Evolutionary conservation across 1,140 invertebrate species (phyloP), one percentile per base, ranked within the genome.

Genomic region (Anastrepha ludens): DNA sequence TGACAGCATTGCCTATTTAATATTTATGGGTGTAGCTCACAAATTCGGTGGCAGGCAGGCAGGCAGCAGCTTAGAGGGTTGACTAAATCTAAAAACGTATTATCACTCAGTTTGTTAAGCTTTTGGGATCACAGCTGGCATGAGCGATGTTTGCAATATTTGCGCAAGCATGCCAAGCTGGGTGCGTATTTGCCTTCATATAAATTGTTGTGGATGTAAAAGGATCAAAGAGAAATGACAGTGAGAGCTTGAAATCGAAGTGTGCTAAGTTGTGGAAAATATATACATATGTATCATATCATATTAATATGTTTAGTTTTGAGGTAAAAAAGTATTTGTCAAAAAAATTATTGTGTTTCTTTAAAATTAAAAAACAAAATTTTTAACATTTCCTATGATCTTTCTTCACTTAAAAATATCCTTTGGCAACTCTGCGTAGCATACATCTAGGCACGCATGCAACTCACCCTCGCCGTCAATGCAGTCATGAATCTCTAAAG

Each of bases 1-100:
- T 55, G 74, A 13, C 74, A 58, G 47, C 17, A 58, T 9, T 55
- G 47, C 15, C 47, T 81, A 81, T 81, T 81, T 50, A 81, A 47
- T 55, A 81, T 81, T 81, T 81, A 55, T 74, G 41, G 41, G 4
- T 15, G 41, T 39, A 17, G 60, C 5, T n/a, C 29, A 7, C 6
- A 62, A 62, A 62, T 62, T 62, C n/a, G n/a, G 7, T 67, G 64
- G 29, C 64, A 29, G 29, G 29, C 29, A 55, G 20, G 74, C 74
- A 58, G 47, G 41, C 15, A 15, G 41, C 15, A 3, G 3, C 8
- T 81, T 44, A 13, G n/a, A 58, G 20, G 44, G 47, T 58, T 55
- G 44, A 9, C n/a, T 2, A 81, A 81, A 55, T 81, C 2, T 78
- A 17, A 50, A 29, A 81, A 20, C 50, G 0, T 29, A 58, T 58